Percentiles rank a stretch among this genome's conserved stretches.
Evolutionary conservation across 2,113 vertebrate genomes (phyloP).

Genomic region (Calyptommatus sinebrachiatus): DNA sequence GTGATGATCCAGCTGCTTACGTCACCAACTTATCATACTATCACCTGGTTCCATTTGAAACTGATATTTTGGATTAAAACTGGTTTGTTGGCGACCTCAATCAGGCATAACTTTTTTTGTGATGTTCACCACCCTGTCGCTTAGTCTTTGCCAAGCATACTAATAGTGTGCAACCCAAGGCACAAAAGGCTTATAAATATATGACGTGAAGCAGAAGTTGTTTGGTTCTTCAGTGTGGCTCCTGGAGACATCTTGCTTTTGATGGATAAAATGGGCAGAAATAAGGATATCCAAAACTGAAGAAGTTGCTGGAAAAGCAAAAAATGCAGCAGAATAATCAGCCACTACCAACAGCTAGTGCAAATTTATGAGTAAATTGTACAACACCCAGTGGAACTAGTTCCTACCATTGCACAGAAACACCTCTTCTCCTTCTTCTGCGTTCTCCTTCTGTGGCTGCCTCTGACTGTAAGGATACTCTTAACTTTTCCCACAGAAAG

Average conservation of each 20-base stretch:
- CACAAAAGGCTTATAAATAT: slow-evolving; percentile 18
- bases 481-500: slow-evolving; percentile 22
- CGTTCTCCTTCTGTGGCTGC: slow-evolving; percentile 10
- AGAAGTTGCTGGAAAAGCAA: not conserved
- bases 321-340: not conserved
- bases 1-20: slow-evolving; percentile 86
- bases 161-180: slow-evolving; percentile 11
- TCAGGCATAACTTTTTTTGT: slow-evolving; percentile 16
- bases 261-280: slow-evolving; percentile 26
- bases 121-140: slow-evolving; percentile 30
- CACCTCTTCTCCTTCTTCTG: not conserved
- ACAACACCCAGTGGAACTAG: rapidly evolving
- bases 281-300: not conserved
- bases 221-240: not conserved
- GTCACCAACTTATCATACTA: slow-evolving; percentile 97
- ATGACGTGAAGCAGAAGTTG: not conserved
- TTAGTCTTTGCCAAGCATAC: slow-evolving; percentile 8
- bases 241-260: not conserved
- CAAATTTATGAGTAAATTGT: not conserved
- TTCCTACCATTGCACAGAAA: slow-evolving; percentile 1
- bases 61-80: slow-evolving; percentile 92
- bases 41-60: slow-evolving; percentile 95
- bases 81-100: slow-evolving; percentile 8
- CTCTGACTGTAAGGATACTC: not conserved
- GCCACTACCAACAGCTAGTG: not conserved